phyloP scores from a whole-genome alignment of 2,113 vertebrate species.

The Peromyscus californicus region DNA sequence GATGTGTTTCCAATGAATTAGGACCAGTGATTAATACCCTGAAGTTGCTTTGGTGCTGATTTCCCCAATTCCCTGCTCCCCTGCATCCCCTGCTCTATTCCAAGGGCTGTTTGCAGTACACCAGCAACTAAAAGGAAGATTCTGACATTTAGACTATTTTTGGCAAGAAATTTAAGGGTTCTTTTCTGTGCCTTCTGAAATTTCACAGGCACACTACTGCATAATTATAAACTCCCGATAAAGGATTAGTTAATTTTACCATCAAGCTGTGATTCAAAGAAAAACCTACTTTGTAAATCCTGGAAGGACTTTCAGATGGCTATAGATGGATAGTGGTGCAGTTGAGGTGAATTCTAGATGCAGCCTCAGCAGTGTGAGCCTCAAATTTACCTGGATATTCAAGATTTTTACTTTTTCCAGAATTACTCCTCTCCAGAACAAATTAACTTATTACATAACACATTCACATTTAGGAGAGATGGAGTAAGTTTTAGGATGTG shows the following conservation, averaged over 20 bases:
- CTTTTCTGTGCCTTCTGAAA: slow-evolving; percentile 50
- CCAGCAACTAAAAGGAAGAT: not conserved
- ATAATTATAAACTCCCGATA: slow-evolving; percentile 52
- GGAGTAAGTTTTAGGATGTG: not conserved
- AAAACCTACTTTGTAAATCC: not conserved
- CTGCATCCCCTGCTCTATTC: not conserved
- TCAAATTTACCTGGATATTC: not conserved
- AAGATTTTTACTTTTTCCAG: not conserved
- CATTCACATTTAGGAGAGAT: not conserved
- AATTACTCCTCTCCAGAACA: not conserved
- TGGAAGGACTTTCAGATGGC: not conserved
- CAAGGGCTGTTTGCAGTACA: not conserved
- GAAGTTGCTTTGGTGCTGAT: not conserved
- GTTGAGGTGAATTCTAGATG: not conserved
- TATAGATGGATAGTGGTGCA: not conserved
- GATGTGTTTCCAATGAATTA: not conserved
- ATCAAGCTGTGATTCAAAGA: not conserved
- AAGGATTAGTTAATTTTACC: slow-evolving; percentile 60
- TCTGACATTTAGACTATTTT: slow-evolving; percentile 18
- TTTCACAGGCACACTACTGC: slow-evolving; percentile 6
- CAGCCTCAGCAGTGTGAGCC: not conserved
- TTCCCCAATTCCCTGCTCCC: not conserved
- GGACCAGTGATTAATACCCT: not conserved
- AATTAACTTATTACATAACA: not conserved
- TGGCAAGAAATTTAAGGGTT: slow-evolving; percentile 22